Base-by-base conservation (phyloP, 2,113 vertebrate genomes). In the Carassius gibelio region DNA sequence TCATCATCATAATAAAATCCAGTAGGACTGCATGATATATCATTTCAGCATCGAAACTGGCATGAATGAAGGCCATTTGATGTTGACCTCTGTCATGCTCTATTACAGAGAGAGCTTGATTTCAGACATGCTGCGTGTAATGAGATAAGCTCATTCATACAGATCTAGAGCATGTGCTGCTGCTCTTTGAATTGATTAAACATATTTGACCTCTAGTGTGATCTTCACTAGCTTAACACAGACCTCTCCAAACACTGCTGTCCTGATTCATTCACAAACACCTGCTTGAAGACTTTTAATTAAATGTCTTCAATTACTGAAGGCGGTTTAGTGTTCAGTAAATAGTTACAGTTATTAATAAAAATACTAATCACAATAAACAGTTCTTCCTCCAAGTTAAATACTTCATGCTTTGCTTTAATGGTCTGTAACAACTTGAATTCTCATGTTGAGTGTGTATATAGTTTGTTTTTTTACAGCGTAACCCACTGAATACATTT, bases 81-180 rank as follows among this genome's bases (percentile, higher is more conserved):
- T 78, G 55, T 38, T 77, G 55, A 78, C 34, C 76, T 61, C 11
- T 59, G 76, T 59, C 55, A 42, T 62, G 21, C 11, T 36, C 34
- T 14, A 11, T 5, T 38, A 42, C 34, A 38, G 34, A 76, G 26
- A 61, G 21, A 23, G 34, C 34, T 45, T 62, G 76, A 62, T 38
- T 42, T 62, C 11, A 61, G 34, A 42, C 57, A 42, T 15, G 34
- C 55, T 11, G 14, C 19, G 7, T 36, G 34, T 61, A 79, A 42
- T 79, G 34, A 79, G n/a, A 61, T 79, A 23, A 79, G 61, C 76
- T 79, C 55, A 62, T 62, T 79, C 55, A 79, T 34, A 23, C 19
- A 23, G 34, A 23, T 10, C 57, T 42, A 23, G 5, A 79, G 17
- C 48, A 21, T 10, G 50, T 50, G 26, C 75, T 55, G 48, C 3